These are phyloP conservation scores for Philereme vetulata DNA, from an alignment of 2,888 invertebrate genomes.

Conservation along the genomic window DNA sequence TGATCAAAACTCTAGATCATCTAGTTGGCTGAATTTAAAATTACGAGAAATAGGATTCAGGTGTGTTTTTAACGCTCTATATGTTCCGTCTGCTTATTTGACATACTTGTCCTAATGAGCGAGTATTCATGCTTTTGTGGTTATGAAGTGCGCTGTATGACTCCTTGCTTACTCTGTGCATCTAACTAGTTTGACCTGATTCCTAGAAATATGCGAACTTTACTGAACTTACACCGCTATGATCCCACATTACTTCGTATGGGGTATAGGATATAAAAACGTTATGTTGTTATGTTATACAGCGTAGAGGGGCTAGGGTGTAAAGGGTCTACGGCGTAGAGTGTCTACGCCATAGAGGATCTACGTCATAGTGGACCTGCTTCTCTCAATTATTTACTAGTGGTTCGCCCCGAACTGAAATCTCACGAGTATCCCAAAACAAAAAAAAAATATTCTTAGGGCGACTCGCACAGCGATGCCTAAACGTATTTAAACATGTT, in stretches of 20 bases:
- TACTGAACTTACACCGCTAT: slow-evolving; percentile 21
- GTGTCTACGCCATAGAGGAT: background rate
- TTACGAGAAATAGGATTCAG: no score
- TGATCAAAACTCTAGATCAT: no score
- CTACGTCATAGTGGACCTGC: background rate
- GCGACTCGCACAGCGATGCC: no score
- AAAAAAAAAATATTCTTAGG: no score
- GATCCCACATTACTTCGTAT: background rate
- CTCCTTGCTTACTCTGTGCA: background rate
- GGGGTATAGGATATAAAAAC: background rate
- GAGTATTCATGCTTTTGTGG: background rate
- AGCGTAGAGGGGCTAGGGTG: slow-evolving; percentile 3
- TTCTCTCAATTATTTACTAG: no score
- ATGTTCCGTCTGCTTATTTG: no score
- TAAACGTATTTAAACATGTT: no score
- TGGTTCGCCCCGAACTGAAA: no score
- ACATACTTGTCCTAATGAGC: background rate
- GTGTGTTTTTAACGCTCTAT: no score
- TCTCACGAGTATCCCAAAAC: no score
- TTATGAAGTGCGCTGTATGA: background rate
- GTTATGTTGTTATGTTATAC: background rate
- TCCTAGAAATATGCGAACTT: slow-evolving; percentile 32
- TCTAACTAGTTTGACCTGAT: slow-evolving; percentile 33
- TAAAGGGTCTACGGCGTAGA: background rate
- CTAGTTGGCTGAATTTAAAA: no score